Percentiles rank a stretch among this genome's conserved stretches.
These are phyloP conservation scores for Gobionotothen gibberifrons DNA, from an alignment of 2,797 vertebrate species.

Conservation along the genomic window DNA sequence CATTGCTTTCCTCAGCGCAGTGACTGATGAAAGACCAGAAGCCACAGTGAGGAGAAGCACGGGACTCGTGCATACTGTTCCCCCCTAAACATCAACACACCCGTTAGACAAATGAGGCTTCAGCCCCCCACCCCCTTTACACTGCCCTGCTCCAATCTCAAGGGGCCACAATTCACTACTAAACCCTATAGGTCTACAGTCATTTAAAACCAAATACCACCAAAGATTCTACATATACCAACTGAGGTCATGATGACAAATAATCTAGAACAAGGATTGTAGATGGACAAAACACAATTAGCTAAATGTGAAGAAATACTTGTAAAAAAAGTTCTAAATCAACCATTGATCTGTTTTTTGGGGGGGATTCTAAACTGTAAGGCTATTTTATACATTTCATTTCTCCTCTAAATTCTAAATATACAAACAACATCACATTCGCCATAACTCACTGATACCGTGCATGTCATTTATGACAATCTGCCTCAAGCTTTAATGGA, in stretches of 20 bases:
- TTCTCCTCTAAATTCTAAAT: neutral
- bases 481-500: constrained; percentile 69
- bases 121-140: constrained; percentile 6
- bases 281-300: constrained; percentile 23
- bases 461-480: constrained; percentile 14
- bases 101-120: constrained; percentile 78
- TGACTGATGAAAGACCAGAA: constrained; percentile 82
- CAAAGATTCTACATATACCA: constrained; percentile 13
- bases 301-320: constrained; percentile 15
- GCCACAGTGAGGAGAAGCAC: constrained; percentile 76
- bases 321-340: constrained; percentile 18
- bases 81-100: constrained; percentile 83
- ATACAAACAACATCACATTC: constrained; percentile 25
- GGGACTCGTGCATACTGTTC: constrained; percentile 75
- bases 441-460: constrained; percentile 24
- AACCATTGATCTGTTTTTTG: neutral
- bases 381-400: neutral
- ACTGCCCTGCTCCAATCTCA: constrained; percentile 34
- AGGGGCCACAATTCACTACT: constrained; percentile 39
- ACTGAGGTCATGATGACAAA: constrained; percentile 30
- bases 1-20: constrained; percentile 72
- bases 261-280: constrained; percentile 24
- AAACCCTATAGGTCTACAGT: constrained; percentile 13
- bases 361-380: too few relatives aligned
- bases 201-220: constrained; percentile 33